Conservation (phyloP, 92 coral and sea anemone genomes). For the Paragorgia papillata region DNA sequence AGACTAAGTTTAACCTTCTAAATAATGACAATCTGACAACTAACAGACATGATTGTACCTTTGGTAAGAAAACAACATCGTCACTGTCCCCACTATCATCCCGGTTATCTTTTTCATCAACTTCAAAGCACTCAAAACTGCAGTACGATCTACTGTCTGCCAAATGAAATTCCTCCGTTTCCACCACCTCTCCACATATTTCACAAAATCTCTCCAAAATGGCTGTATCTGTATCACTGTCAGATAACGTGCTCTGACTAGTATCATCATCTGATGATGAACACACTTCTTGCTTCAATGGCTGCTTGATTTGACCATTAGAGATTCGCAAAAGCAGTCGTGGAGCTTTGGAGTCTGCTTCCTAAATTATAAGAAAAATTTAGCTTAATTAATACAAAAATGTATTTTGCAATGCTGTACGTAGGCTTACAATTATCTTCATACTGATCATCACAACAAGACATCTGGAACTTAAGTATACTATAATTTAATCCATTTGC, state of each 20-base stretch:
- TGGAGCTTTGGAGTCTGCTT: constrained; percentile 11
- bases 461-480: no score
- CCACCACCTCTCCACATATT: constrained; percentile 38
- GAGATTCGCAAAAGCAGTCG: constrained; percentile 36
- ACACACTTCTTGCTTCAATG: constrained; percentile 6
- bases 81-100: constrained; percentile 3
- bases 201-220: constrained; percentile 19
- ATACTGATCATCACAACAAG: no score
- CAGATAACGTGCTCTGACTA: not conserved
- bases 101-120: constrained; percentile 24
- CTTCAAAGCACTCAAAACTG: constrained; percentile 36
- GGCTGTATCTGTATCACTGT: constrained; percentile 13
- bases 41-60: no score
- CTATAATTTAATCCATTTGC: no score
- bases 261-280: not conserved
- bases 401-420: no score
- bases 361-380: not conserved
- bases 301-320: constrained; percentile 41
- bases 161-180: constrained; percentile 1
- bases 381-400: not conserved
- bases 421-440: no score
- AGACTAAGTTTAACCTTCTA: no score
- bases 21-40: no score
- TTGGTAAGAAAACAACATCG: constrained; percentile 5
- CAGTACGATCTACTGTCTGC: constrained; percentile 16